Percentiles rank a stretch among this genome's conserved stretches.
These are phyloP conservation scores for Chloroclystis v-ata DNA, from an alignment of 2,888 invertebrate genomes.

Conservation along the genomic window DNA sequence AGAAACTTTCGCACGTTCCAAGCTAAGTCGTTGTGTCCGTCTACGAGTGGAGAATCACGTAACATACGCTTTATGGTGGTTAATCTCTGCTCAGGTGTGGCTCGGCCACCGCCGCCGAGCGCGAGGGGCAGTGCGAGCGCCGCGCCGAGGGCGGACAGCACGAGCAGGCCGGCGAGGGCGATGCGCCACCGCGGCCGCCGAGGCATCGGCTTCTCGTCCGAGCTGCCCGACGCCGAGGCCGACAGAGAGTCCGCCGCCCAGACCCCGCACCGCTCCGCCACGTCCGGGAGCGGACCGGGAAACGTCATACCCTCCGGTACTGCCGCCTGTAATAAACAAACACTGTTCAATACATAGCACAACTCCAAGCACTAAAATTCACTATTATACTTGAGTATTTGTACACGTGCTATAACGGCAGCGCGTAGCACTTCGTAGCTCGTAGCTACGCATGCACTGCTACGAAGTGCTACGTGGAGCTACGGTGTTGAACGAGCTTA, in stretches of 20 bases:
- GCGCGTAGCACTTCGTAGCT: too few species aligned
- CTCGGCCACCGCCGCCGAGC: slow-evolving; percentile 67
- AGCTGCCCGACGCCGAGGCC: slow-evolving; percentile 71
- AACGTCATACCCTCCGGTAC: slow-evolving; percentile 74
- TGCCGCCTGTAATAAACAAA: slow-evolving; percentile 60
- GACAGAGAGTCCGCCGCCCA: slow-evolving; percentile 73
- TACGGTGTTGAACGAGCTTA: too few species aligned
- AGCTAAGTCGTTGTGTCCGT: slow-evolving; percentile 92
- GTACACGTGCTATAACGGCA: too few species aligned
- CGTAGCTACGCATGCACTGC: not conserved
- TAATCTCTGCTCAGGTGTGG: slow-evolving; percentile 80
- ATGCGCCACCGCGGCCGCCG: slow-evolving; percentile 77
- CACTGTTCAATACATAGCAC: not conserved
- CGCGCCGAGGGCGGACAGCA: slow-evolving; percentile 78
- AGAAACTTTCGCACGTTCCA: slow-evolving; percentile 94
- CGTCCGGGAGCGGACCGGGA: slow-evolving; percentile 73
- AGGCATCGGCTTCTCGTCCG: slow-evolving; percentile 70
- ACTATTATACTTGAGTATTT: too few species aligned
- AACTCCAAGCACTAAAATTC: not conserved
- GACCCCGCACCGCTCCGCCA: slow-evolving; percentile 73
- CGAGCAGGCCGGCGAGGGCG: slow-evolving; percentile 78
- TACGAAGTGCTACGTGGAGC: not conserved
- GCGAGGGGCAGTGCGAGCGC: slow-evolving; percentile 79
- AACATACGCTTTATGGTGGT: slow-evolving; percentile 81
- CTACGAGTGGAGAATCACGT: slow-evolving; percentile 83